These are phyloP conservation scores for Stenodema calcarata DNA, from an alignment of 2,888 invertebrate species.

Conservation along the genomic window DNA sequence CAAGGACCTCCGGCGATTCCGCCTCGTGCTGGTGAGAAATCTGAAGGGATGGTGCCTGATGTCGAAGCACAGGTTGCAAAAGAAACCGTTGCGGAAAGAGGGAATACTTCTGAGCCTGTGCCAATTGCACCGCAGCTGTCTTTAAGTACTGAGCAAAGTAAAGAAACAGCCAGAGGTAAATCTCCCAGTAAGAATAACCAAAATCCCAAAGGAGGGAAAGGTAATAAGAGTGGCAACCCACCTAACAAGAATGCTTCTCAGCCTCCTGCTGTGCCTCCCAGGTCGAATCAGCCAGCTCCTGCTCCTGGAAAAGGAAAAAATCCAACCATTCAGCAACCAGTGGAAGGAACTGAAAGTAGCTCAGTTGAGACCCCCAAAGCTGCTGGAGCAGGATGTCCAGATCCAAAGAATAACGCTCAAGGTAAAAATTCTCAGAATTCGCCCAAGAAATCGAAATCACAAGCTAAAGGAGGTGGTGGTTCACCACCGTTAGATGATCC, in stretches of 20 bases:
- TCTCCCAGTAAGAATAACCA: neutral
- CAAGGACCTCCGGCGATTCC: neutral
- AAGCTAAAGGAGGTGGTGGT: neutral
- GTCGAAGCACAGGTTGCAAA: neutral
- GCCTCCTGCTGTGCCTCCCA: neutral
- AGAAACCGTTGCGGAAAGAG: neutral
- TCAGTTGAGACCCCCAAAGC: neutral
- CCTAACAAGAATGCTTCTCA: neutral
- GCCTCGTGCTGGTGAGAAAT: neutral
- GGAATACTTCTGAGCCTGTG: neutral
- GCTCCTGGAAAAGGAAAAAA: neutral
- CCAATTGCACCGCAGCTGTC: neutral
- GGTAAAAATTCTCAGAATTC: neutral
- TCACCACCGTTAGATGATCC: neutral
- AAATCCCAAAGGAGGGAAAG: conserved; percentile 21
- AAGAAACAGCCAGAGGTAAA: neutral
- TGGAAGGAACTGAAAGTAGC: neutral
- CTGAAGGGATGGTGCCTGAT: neutral
- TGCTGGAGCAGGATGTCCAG: neutral
- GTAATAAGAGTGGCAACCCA: neutral
- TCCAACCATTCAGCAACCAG: neutral
- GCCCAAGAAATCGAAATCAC: neutral
- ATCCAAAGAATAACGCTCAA: neutral
- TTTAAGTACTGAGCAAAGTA: neutral
- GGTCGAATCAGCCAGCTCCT: neutral